Evolutionary conservation across 92 coral and sea anemone genomes (phyloP).

Genomic region (Muricea muricata): DNA sequence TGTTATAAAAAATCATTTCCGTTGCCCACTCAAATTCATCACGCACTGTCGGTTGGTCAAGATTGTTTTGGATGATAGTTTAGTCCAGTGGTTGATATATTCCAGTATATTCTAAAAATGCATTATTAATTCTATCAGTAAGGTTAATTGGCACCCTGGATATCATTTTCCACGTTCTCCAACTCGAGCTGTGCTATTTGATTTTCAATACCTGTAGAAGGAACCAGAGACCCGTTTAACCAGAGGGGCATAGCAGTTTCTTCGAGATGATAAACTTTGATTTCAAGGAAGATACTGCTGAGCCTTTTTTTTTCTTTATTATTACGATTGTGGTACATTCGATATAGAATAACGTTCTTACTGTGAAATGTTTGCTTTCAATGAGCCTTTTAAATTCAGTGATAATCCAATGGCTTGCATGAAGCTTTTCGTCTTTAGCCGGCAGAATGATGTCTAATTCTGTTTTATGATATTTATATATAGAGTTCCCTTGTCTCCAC

Average conservation of each 20-base stretch:
- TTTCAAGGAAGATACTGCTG: background rate
- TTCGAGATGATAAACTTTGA: background rate
- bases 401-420: slow-evolving; percentile 13
- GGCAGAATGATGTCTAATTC: slow-evolving; percentile 14
- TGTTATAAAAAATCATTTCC: background rate
- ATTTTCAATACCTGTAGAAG: background rate
- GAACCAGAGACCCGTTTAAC: slow-evolving; percentile 6
- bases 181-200: background rate
- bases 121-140: background rate
- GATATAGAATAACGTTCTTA: background rate
- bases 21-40: background rate
- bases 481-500: background rate
- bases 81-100: background rate
- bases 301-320: background rate
- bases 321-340: background rate
- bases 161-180: background rate
- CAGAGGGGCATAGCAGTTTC: background rate
- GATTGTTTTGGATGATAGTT: no score
- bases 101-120: background rate
- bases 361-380: background rate
- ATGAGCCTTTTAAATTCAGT: background rate
- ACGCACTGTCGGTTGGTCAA: background rate
- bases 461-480: background rate
- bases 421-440: background rate
- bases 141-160: background rate